These are phyloP conservation scores for Lycaon pictus DNA, from an alignment of 2,113 vertebrate genomes.

Conservation along the genomic window DNA sequence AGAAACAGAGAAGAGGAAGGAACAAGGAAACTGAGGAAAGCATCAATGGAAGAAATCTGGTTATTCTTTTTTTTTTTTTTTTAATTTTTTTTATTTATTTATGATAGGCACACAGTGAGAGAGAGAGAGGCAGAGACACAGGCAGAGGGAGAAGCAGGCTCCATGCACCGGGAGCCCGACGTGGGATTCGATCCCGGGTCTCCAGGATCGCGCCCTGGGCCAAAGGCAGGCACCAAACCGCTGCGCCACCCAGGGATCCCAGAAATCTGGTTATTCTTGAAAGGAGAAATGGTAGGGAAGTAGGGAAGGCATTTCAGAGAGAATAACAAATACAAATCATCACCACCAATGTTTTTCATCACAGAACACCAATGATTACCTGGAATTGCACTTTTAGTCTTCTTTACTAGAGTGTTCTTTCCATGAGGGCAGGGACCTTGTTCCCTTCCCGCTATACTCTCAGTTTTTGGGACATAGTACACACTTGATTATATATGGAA, in stretches of 20 bases:
- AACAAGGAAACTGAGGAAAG: background rate
- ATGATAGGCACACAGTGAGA: too few relatives aligned
- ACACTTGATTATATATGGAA: constrained; percentile 11
- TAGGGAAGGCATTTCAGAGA: background rate
- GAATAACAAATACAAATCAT: background rate
- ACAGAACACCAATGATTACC: background rate
- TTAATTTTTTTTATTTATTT: too few relatives aligned
- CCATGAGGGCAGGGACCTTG: background rate
- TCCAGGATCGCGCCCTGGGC: too few relatives aligned
- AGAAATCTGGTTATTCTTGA: background rate
- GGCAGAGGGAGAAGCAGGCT: too few relatives aligned
- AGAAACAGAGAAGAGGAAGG: background rate
- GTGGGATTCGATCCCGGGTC: too few relatives aligned
- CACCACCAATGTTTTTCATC: background rate
- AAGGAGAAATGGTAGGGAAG: background rate
- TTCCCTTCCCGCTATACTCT: background rate
- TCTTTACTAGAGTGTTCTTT: background rate
- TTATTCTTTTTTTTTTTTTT: too few relatives aligned
- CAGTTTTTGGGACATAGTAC: background rate
- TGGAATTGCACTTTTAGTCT: background rate
- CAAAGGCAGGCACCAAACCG: too few relatives aligned
- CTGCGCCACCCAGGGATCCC: too few relatives aligned
- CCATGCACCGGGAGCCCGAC: too few relatives aligned
- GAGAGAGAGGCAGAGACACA: too few relatives aligned
- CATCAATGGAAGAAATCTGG: background rate